Percentiles rank a stretch among this genome's conserved stretches.
Evolutionary conservation across 1,140 invertebrate species (phyloP).

Genomic region (Chrysopa pallens): DNA sequence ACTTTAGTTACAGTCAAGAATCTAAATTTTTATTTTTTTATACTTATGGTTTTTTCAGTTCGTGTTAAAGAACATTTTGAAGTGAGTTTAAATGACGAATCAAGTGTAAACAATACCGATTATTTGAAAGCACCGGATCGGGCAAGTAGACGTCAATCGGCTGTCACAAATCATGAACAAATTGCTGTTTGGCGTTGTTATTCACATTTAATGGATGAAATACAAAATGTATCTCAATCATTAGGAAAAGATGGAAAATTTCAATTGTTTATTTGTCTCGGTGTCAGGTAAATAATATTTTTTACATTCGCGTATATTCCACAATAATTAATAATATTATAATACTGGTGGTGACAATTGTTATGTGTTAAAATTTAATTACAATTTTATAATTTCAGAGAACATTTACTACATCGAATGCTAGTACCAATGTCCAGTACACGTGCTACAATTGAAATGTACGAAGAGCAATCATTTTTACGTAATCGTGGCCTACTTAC

Average conservation of each 20-base stretch:
- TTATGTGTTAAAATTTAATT: no score
- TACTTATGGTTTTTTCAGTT: conserved; percentile 33
- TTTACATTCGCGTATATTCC: no score
- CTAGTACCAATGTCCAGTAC: conserved; percentile 71
- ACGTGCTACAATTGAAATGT: conserved; percentile 79
- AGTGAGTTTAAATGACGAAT: conserved; percentile 42
- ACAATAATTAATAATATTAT: no score
- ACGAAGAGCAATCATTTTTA: conserved; percentile 88
- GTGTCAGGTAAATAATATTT: conserved; percentile 43
- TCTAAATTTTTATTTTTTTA: conserved; percentile 1
- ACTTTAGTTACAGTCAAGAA: no score
- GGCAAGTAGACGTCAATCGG: conserved; percentile 15
- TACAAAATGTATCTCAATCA: conserved; percentile 63
- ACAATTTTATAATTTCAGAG: conserved; percentile 36
- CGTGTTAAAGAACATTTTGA: conserved; percentile 75
- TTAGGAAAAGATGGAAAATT: conserved; percentile 97
- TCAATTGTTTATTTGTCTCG: conserved; percentile 87
- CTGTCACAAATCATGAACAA: conserved; percentile 30
- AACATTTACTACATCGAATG: conserved; percentile 81
- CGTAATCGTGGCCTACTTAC: conserved; percentile 65
- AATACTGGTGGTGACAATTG: no score
- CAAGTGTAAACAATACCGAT: conserved; percentile 20
- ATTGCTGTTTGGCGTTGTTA: conserved; percentile 55
- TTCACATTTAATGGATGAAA: conserved; percentile 65
- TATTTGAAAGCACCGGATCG: conserved; percentile 21